Conservation (phyloP, 2,113 vertebrate genomes). For the Stercorarius parasiticus region DNA sequence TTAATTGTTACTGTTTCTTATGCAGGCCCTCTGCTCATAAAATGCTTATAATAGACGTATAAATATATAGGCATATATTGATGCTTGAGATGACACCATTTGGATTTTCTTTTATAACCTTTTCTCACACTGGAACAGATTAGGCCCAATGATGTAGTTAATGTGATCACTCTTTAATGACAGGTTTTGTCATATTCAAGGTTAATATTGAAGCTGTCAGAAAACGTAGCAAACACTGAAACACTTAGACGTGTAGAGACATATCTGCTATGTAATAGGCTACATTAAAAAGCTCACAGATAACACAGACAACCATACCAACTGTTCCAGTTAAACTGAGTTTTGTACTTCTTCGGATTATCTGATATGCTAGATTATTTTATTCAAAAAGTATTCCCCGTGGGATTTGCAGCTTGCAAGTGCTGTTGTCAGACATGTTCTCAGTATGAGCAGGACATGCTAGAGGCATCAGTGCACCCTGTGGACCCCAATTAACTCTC, state of each 20-base stretch:
- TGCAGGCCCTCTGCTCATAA: not conserved
- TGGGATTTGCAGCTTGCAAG: constrained; percentile 24
- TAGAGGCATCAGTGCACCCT: not conserved
- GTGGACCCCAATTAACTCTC: not conserved
- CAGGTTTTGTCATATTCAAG: not conserved
- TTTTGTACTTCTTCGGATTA: not conserved
- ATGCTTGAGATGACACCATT: not conserved
- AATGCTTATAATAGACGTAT: not conserved
- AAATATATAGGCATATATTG: not conserved
- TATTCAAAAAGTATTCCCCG: not conserved
- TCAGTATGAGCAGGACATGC: not conserved
- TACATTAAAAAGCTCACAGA: not conserved
- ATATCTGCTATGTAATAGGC: not conserved
- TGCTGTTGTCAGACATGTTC: not conserved
- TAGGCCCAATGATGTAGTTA: not conserved
- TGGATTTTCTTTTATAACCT: not conserved
- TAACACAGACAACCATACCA: not conserved
- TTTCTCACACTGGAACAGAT: not conserved
- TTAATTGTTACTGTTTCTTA: not conserved
- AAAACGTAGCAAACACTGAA: not conserved
- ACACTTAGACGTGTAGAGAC: not conserved
- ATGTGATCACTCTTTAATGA: not conserved
- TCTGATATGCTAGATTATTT: not conserved
- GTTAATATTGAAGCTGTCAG: not conserved
- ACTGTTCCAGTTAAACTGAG: not conserved